These are phyloP conservation scores for Melanotaenia pygmaea DNA, from an alignment of 2,797 vertebrate genomes.

Conservation along the genomic window DNA sequence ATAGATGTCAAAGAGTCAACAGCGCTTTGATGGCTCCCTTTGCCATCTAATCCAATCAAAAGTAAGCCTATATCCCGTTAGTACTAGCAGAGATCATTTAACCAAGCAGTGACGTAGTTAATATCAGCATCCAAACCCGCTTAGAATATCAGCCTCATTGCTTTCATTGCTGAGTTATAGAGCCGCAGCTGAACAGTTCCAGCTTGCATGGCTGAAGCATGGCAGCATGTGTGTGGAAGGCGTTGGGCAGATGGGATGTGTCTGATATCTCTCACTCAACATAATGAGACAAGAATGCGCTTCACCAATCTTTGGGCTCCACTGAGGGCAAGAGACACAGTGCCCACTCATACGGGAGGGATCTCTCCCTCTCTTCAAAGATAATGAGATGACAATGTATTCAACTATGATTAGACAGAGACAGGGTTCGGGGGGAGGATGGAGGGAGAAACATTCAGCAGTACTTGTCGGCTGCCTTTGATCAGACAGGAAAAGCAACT, in stretches of 20 bases:
- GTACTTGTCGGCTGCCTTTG: conserved; percentile 79
- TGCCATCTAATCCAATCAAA: conserved; percentile 8
- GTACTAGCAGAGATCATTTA: conserved; percentile 22
- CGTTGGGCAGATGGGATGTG: conserved; percentile 78
- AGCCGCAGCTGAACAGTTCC: conserved; percentile 39
- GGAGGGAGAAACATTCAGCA: conserved; percentile 61
- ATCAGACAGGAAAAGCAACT: conserved; percentile 77
- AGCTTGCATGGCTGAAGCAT: conserved; percentile 61
- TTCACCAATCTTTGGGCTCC: conserved; percentile 72
- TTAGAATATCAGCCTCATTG: conserved; percentile 14
- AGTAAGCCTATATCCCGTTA: conserved; percentile 2
- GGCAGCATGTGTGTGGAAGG: conserved; percentile 69
- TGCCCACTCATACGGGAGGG: conserved; percentile 76
- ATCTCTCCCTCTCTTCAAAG: conserved; percentile 80
- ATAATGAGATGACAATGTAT: conserved; percentile 85
- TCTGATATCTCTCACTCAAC: conserved; percentile 81
- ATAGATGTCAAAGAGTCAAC: neutral
- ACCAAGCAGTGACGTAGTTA: conserved; percentile 34
- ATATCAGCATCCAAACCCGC: conserved; percentile 11
- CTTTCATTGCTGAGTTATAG: conserved; percentile 22
- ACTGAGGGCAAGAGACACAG: conserved; percentile 78
- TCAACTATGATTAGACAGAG: conserved; percentile 81
- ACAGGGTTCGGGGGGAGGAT: conserved; percentile 47
- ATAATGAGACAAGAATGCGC: conserved; percentile 78
- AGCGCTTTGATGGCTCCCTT: conserved; percentile 17